Conservation (phyloP, 2,888 invertebrate species). For the Lasioglossum zephyrum region DNA sequence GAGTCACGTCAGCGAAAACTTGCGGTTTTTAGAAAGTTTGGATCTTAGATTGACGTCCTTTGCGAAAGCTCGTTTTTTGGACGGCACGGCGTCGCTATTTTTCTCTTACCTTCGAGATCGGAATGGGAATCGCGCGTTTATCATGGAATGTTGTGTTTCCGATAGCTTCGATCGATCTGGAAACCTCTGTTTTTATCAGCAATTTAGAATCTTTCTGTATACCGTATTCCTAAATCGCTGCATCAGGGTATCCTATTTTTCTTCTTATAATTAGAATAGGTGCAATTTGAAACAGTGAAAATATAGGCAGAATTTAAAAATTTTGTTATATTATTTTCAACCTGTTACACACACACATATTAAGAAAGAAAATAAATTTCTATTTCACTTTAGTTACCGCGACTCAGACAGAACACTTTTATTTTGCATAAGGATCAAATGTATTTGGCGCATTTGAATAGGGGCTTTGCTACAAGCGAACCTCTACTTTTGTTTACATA, state of each 20-base stretch:
- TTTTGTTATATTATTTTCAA: too few relatives aligned
- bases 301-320: too few relatives aligned
- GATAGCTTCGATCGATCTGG: background rate
- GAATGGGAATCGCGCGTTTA: constrained; percentile 10
- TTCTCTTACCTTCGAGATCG: constrained; percentile 8
- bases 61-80: background rate
- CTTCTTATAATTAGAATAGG: background rate
- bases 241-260: background rate
- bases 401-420: too few relatives aligned
- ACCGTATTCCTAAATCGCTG: background rate
- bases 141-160: background rate
- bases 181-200: background rate
- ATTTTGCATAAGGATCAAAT: too few relatives aligned
- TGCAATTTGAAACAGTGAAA: too few relatives aligned
- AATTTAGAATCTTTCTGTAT: background rate
- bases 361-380: too few relatives aligned
- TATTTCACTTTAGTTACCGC: too few relatives aligned
- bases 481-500: too few relatives aligned
- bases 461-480: too few relatives aligned
- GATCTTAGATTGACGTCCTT: constrained; percentile 14
- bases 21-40: constrained; percentile 38
- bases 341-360: too few relatives aligned
- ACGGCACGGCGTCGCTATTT: constrained; percentile 4
- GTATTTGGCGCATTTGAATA: too few relatives aligned
- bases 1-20: constrained; percentile 43